phyloP scores from a whole-genome alignment of 2,888 invertebrate species.

The Papilio protenor region DNA sequence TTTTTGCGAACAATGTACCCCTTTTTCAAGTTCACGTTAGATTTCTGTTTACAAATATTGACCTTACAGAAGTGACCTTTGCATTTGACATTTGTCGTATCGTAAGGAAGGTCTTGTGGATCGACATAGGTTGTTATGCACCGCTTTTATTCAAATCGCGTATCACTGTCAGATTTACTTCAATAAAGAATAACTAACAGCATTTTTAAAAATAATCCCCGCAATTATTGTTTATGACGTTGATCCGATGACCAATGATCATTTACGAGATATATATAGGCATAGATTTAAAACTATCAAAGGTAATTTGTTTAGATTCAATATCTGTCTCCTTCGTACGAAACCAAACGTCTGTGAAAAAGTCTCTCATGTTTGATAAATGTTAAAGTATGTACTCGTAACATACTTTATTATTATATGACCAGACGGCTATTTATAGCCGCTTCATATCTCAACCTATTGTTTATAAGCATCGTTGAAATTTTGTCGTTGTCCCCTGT shows the following conservation, averaged over 20 bases:
- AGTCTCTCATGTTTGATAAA: not conserved
- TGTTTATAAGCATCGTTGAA: slow-evolving; percentile 19
- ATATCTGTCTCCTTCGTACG: too few relatives aligned
- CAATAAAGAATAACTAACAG: not conserved
- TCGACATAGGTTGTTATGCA: slow-evolving; percentile 4
- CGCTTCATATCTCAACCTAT: not conserved
- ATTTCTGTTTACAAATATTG: slow-evolving; percentile 35
- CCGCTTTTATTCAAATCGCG: not conserved
- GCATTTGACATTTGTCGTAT: slow-evolving; percentile 42
- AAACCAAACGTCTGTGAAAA: not conserved
- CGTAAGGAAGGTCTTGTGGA: slow-evolving; percentile 2
- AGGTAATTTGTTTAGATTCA: too few relatives aligned
- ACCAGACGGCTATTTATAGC: slow-evolving; percentile 14
- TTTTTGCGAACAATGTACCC: not conserved
- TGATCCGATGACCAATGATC: too few relatives aligned
- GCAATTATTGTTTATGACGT: not conserved
- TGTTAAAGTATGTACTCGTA: not conserved
- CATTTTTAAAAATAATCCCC: not conserved
- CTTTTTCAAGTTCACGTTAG: slow-evolving; percentile 17
- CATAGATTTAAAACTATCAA: too few relatives aligned
- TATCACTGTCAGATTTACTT: not conserved
- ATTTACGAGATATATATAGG: too few relatives aligned
- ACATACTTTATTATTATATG: not conserved
- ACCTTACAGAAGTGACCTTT: slow-evolving; percentile 42
- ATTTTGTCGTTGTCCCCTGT: not conserved